phyloP scores from a whole-genome alignment of 2,888 invertebrate genomes.

The Lamellibrachia columna region DNA sequence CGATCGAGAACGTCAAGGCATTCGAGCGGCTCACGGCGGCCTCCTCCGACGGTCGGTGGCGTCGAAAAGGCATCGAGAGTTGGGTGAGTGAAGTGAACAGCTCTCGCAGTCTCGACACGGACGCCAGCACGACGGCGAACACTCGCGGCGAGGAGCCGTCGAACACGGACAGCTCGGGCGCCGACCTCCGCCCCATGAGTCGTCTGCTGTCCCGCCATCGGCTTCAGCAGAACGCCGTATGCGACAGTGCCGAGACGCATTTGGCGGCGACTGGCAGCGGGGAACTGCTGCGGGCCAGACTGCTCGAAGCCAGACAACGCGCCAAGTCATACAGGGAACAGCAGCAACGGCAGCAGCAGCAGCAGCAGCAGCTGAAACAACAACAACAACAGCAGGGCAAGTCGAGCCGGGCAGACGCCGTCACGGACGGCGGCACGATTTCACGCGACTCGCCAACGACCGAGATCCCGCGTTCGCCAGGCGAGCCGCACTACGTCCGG shows the following conservation, averaged over 20 bases:
- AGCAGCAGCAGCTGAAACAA: background rate
- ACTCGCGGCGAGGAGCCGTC: background rate
- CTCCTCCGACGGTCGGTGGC: background rate
- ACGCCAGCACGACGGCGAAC: background rate
- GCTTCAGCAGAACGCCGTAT: background rate
- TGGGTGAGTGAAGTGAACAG: background rate
- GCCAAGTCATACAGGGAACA: conserved; percentile 1
- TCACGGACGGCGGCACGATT: background rate
- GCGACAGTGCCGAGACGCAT: background rate
- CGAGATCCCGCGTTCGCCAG: background rate
- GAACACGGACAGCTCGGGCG: background rate
- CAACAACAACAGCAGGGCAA: background rate
- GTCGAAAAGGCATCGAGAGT: background rate
- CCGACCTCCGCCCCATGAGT: background rate
- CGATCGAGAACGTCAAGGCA: background rate
- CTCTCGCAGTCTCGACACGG: background rate
- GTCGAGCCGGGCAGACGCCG: background rate
- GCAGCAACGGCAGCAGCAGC: background rate
- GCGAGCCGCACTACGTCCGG: background rate
- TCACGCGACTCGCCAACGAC: background rate
- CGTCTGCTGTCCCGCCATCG: background rate
- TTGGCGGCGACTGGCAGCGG: background rate
- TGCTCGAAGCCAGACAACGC: background rate
- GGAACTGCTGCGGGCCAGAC: background rate
- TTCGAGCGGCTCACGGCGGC: background rate